phyloP scores from a whole-genome alignment of 2,113 vertebrate genomes.

The Cyprinus carpio region DNA sequence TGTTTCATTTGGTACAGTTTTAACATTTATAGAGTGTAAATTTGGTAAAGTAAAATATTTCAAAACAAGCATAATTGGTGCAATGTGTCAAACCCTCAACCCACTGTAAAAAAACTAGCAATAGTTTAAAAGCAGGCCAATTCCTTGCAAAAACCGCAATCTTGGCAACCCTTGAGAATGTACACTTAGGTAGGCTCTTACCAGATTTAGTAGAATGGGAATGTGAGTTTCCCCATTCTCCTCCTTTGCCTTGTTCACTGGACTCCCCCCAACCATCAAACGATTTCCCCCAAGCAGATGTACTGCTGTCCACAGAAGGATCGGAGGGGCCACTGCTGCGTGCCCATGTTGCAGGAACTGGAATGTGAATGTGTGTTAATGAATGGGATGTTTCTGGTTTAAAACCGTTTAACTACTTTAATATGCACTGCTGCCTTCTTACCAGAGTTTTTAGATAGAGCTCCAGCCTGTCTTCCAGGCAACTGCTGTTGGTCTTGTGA shows the following conservation, averaged over 20 bases:
- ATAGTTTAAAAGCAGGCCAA: neutral
- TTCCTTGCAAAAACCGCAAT: neutral
- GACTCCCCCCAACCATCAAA: constrained; percentile 89
- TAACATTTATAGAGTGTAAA: no score
- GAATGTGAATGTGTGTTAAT: neutral
- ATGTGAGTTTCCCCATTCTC: constrained; percentile 84
- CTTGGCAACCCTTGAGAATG: neutral
- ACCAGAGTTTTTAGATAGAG: constrained; percentile 65
- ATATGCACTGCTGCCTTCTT: constrained; percentile 9
- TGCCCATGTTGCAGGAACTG: constrained; percentile 79
- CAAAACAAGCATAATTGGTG: neutral
- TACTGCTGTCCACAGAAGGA: constrained; percentile 83
- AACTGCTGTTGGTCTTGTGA: constrained; percentile 75
- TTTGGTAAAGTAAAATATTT: no score
- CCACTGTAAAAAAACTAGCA: neutral
- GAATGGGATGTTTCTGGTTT: neutral
- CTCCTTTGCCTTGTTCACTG: constrained; percentile 81
- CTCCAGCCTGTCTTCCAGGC: constrained; percentile 65
- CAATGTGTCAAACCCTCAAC: neutral
- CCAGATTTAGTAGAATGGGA: constrained; percentile 85
- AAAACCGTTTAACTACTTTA: neutral
- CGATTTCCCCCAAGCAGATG: constrained; percentile 85
- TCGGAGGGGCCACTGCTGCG: constrained; percentile 81
- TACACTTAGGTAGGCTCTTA: constrained; percentile 67
- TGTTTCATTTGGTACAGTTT: no score